Evolutionary conservation across 2,797 vertebrate species (phyloP), one percentile per base, ranked within the genome.

Genomic region (Falco biarmicus): DNA sequence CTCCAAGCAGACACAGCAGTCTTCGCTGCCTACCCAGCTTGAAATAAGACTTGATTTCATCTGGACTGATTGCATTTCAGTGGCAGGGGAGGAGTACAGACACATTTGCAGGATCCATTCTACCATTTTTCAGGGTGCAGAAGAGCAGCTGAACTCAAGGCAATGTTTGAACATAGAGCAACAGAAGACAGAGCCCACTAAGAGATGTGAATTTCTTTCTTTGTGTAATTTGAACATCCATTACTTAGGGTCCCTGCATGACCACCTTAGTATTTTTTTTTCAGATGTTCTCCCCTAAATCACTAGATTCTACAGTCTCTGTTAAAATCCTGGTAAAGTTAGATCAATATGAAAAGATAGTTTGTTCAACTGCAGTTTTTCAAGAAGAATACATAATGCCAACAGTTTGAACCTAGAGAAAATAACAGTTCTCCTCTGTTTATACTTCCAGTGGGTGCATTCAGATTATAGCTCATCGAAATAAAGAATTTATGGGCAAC

Each of bases 1-100:
- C 53, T 94, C 77, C 65, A 71, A 85, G 48, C 93, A 94, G 90
- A 61, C 57, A 93, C 70, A 89, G 89, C n/a, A 61, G 45, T 31
- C 81, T 68, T 89, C 29, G 34, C 82, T 85, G 69, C 39, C 50
- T 73, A 28, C 50, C 39, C 75, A 78, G 50, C 53, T 32, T 65
- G 41, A 91, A 85, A 39, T 16, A 68, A 65, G 48, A 21, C 61
- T 48, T 31, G 32, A 54, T 85, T 87, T 69, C 78, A 81, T 64
- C 54, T 16, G 59, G 34, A 61, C 0, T 51, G 51, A 88, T 74
- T 65, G 68, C 13, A 45, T 73, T 93, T 88, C 80, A 60, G 39
- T 9, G 13, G 50, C 60, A 89, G 61, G 13, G 61, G 43, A 93
- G 41, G 68, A 59, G 54, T 10, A 45, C 15, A 47, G 76, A 39